Percentiles rank a stretch among this genome's conserved stretches.
Evolutionary conservation across 2,797 vertebrate species (phyloP).

Genomic region (Oophaga sylvatica): DNA sequence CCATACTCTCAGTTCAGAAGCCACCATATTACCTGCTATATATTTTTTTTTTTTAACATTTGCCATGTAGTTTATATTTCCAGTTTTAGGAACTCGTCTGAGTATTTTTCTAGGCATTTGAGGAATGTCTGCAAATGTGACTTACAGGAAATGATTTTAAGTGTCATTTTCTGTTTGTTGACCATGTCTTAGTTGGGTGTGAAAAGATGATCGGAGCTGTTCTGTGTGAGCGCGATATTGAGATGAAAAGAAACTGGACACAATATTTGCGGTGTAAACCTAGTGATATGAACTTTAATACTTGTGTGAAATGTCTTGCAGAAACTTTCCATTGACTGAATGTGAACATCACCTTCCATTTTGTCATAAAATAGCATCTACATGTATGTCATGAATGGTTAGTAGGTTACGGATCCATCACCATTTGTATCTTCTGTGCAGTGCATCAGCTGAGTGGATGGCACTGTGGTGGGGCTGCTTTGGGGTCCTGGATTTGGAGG

Average conservation of each 20-base stretch:
- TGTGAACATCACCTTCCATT: background rate
- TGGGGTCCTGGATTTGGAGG: too few relatives aligned
- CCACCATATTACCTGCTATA: background rate
- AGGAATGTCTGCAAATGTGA: constrained; percentile 21
- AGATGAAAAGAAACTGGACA: background rate
- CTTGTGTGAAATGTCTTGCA: constrained; percentile 27
- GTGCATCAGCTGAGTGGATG: too few relatives aligned
- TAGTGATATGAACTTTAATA: constrained; percentile 36
- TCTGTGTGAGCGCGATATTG: constrained; percentile 27
- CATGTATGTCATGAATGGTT: background rate
- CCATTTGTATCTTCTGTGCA: too few relatives aligned
- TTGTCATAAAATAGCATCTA: background rate
- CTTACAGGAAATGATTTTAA: constrained; percentile 3
- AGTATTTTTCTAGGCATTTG: background rate
- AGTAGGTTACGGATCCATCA: background rate
- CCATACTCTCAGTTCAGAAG: background rate
- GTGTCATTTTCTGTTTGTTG: constrained; percentile 23
- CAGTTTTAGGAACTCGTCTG: background rate
- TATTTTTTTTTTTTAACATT: background rate
- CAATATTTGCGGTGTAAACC: constrained; percentile 33
- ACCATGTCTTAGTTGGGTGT: constrained; percentile 35
- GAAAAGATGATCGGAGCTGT: constrained; percentile 18
- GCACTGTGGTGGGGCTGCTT: too few relatives aligned
- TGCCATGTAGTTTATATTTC: background rate
- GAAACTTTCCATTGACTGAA: constrained; percentile 11